Conservation (phyloP, 53 echinoderm and acorn worm species). For the Henricia sp. region DNA sequence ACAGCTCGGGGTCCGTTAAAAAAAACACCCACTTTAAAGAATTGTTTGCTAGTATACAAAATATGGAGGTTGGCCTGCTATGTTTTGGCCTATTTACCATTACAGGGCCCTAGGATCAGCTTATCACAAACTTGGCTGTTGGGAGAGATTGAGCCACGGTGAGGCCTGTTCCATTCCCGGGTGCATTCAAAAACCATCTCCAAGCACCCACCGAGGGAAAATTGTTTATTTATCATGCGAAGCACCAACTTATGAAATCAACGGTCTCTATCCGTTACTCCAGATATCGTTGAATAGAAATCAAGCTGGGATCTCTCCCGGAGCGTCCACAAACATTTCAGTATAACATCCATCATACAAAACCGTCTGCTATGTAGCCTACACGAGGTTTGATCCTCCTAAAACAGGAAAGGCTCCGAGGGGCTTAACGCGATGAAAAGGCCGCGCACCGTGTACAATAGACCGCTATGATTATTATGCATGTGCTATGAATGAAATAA, state of each 20-base stretch:
- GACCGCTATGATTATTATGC: not conserved
- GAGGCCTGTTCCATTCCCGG: no score
- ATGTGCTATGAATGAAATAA: not conserved
- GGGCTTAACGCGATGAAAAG: not conserved
- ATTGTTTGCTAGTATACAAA: no score
- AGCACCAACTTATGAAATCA: not conserved
- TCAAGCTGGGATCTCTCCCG: not conserved
- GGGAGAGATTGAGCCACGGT: no score
- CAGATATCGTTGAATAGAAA: not conserved
- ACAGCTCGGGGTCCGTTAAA: no score
- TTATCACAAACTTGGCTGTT: no score
- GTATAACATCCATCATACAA: constrained; percentile 22
- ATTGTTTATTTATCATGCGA: not conserved
- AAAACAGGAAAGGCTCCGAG: constrained; percentile 5
- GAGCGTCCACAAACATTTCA: constrained; percentile 2
- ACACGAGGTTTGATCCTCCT: no score
- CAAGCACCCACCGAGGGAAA: no score
- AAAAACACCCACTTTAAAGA: no score
- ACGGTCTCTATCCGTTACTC: constrained; percentile 30
- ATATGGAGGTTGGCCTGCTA: no score
- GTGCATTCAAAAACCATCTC: no score
- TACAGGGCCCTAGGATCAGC: no score
- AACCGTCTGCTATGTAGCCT: not conserved
- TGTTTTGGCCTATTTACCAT: no score
- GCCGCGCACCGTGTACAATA: constrained; percentile 2